A percentile compares a stretch with the other conserved stretches of the same genome.
These are phyloP conservation scores for Pygoscelis antarcticus DNA, from an alignment of 2,113 vertebrate genomes.

Conservation along the genomic window DNA sequence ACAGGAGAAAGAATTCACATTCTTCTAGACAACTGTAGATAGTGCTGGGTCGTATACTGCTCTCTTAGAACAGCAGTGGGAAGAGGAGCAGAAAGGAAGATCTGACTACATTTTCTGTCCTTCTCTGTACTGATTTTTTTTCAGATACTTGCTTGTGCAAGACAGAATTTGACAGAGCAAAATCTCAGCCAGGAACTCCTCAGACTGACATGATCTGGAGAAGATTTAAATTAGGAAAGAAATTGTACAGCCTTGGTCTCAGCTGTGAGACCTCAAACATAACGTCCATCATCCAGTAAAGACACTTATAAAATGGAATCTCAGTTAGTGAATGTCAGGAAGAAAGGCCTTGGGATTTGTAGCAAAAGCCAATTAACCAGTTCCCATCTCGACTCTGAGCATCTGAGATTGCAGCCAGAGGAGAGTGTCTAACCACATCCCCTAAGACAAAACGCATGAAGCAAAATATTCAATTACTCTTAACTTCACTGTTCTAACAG, in stretches of 20 bases:
- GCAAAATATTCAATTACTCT: background rate
- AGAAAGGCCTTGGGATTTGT: background rate
- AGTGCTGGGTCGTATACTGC: background rate
- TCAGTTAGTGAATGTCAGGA: background rate
- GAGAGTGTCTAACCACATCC: background rate
- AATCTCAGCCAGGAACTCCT: background rate
- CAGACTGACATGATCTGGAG: background rate
- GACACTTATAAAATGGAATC: background rate
- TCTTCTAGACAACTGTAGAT: background rate
- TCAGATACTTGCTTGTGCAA: background rate
- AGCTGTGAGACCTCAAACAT: background rate
- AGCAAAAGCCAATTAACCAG: background rate
- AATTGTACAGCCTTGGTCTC: background rate
- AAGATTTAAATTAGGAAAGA: slow-evolving; percentile 1
- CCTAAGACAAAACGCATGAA: background rate
- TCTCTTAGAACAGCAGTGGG: background rate
- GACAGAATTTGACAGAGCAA: background rate
- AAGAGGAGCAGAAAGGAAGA: background rate
- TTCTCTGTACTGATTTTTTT: background rate
- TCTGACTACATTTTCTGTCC: background rate
- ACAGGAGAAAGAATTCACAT: background rate
- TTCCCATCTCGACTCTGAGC: background rate
- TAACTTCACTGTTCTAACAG: background rate
- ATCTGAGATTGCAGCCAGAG: background rate
- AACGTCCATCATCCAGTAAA: background rate